Conservation (phyloP, 2,797 vertebrate genomes). For the Urocyon cinereoargenteus region DNA sequence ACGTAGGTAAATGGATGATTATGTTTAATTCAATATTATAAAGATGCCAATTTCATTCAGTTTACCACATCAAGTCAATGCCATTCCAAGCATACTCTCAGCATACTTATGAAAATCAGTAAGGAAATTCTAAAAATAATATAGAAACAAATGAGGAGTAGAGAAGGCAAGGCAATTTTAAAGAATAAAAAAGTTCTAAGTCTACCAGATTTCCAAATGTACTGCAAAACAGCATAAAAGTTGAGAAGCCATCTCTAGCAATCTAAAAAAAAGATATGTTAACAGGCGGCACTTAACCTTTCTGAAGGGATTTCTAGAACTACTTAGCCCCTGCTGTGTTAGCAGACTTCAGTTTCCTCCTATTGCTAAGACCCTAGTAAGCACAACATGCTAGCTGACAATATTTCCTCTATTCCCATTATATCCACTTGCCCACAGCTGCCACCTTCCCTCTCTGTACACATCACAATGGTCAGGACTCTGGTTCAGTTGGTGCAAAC, state of each 20-base stretch:
- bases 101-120: neutral
- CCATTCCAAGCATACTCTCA: neutral
- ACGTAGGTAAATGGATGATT: neutral
- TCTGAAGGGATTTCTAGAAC: neutral
- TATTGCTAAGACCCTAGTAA: neutral
- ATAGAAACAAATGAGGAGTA: neutral
- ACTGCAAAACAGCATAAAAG: neutral
- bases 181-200: slow-evolving; percentile 15
- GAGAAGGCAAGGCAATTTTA: neutral
- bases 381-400: neutral
- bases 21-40: neutral
- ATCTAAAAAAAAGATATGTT: neutral
- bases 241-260: neutral
- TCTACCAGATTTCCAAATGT: neutral
- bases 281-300: neutral
- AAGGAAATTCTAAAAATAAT: slow-evolving; percentile 18
- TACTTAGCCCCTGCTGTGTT: neutral
- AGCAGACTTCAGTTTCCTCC: neutral
- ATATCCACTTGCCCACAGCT: neutral
- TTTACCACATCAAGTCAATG: neutral
- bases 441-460: neutral
- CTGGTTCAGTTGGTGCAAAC: neutral
- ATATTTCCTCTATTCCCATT: neutral
- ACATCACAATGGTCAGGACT: neutral
- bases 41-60: neutral